Evolutionary conservation across 2,888 invertebrate species (phyloP).

Genomic region (Philonicus albiceps): DNA sequence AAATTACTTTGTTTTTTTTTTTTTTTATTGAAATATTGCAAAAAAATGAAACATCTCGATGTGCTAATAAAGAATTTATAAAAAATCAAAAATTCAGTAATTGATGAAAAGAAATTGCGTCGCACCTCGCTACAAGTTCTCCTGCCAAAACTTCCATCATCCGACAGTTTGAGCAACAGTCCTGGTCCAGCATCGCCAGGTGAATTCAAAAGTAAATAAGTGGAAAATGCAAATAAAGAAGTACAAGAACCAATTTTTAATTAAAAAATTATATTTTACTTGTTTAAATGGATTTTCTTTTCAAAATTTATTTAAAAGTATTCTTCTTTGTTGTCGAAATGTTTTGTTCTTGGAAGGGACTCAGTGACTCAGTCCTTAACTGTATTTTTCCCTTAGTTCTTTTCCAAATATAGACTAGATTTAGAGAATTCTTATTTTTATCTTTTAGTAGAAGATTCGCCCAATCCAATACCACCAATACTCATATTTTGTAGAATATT

Average conservation of each 20-base stretch:
- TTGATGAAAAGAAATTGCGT: constrained; percentile 62
- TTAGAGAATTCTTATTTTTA: not conserved
- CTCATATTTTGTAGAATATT: not conserved
- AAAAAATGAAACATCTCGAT: not conserved
- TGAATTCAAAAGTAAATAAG: constrained; percentile 54
- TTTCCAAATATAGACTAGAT: not conserved
- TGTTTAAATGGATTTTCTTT: not conserved
- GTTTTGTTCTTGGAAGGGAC: not conserved
- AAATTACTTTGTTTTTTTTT: not conserved
- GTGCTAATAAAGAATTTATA: not conserved
- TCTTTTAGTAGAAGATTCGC: not conserved
- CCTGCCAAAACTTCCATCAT: constrained; percentile 68
- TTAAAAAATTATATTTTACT: not conserved
- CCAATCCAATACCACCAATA: not conserved
- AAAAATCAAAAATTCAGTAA: constrained; percentile 18
- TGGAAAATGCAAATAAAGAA: not conserved
- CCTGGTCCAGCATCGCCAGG: constrained; percentile 69
- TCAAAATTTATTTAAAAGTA: not conserved
- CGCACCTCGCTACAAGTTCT: constrained; percentile 65
- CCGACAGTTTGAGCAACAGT: constrained; percentile 69
- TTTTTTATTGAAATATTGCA: not conserved
- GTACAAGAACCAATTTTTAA: not conserved
- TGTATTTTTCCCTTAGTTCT: not conserved
- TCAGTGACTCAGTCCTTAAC: not conserved
- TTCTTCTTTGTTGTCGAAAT: not conserved